These are phyloP conservation scores for Rhynchopsitta pachyrhyncha DNA, from an alignment of 2,113 vertebrate genomes.

Conservation along the genomic window DNA sequence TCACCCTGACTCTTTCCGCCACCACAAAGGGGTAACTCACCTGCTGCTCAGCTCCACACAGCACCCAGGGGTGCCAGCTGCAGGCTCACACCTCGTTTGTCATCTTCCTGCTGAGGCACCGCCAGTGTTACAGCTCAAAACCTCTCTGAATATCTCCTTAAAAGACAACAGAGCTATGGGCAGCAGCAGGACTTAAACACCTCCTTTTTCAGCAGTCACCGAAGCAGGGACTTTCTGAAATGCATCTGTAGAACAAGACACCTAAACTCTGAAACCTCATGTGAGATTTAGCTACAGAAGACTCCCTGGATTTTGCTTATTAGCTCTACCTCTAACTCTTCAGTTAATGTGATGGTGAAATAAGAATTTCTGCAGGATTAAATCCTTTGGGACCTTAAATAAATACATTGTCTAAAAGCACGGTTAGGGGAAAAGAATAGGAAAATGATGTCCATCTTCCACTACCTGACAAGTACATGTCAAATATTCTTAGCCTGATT, in stretches of 20 bases:
- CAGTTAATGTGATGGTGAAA: background rate
- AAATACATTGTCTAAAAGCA: background rate
- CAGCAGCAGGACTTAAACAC: background rate
- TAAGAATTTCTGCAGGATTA: background rate
- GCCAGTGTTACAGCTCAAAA: background rate
- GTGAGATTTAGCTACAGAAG: background rate
- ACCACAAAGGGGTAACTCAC: background rate
- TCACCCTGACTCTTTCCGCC: background rate
- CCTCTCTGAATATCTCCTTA: background rate
- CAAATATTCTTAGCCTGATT: conserved; percentile 67
- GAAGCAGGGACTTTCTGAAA: background rate
- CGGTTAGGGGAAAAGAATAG: background rate
- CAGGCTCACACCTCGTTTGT: background rate
- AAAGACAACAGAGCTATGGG: background rate
- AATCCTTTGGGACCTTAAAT: background rate
- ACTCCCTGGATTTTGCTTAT: background rate
- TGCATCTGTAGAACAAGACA: background rate
- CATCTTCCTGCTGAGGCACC: background rate
- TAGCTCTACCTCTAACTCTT: background rate
- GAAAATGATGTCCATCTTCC: conserved; percentile 29
- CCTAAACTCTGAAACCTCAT: background rate
- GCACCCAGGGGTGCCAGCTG: background rate
- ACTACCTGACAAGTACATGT: conserved; percentile 34
- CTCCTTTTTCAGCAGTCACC: background rate
- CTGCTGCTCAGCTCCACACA: background rate